Base-by-base conservation (phyloP, 2,888 invertebrate genomes). In the Apeira syringaria region DNA sequence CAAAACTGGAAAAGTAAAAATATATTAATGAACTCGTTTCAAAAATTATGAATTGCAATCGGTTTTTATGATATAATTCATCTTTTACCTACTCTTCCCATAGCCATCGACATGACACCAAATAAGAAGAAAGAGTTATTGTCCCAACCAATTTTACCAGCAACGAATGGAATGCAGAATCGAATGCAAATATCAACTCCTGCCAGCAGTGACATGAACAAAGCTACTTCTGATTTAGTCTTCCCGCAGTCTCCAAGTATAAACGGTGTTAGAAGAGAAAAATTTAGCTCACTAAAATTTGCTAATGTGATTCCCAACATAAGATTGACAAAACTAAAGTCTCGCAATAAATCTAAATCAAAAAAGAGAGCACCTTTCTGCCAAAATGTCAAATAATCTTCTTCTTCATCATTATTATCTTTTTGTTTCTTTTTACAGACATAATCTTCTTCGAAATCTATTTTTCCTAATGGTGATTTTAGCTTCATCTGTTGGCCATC, bases 271-370 rank as follows among this genome's bases (percentile, higher is more conserved):
- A 95, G 64, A 32, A 94, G 91, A 1, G 94, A 93, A 67, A 95
- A 95, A 68, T 95, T 95, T 3, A 94, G 60, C 71, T 95, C 95
- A 3, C 92, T 92, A 59, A 94, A 94, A 63, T 92, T 93, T 0
- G 94, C 94, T 22, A 94, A 79, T 0, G 94, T 94, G 31, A 94
- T 86, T 0, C 95, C 95, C 37, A 94, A 66, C 89, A 94, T 94
- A n/a, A 94, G 80, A 61, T 94, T 94, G 1, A 94, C 91, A 58
- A 93, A 95, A 2, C 93, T 91, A 7, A 91, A 91, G 73, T 95
- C 94, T 55, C 92, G 92, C 37, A 95, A 71, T 32, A 95, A 83
- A 67, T 93, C 93, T 44, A 95, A 85, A 68, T 94, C 95, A 61
- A 95, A 94, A 65, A 94, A 94, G 22, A 92, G 77, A 0, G 91